Base-by-base conservation (phyloP, 1,140 invertebrate species). In the Heliconius hewitsoni region DNA sequence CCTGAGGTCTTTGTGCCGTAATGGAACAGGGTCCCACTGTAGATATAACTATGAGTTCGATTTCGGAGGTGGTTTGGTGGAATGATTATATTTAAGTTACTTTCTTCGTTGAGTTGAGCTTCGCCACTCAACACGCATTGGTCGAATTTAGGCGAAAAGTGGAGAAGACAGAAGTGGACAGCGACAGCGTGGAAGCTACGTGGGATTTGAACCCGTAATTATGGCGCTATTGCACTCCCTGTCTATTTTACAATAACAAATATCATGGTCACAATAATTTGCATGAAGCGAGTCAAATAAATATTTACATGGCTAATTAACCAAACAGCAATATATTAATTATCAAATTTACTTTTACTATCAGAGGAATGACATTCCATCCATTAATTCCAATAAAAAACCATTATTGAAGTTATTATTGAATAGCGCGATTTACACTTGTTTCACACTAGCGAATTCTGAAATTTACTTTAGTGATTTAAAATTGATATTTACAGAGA, bases 271-370 rank as follows among this genome's bases (percentile, higher is more conserved):
- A 66, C n/a, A 30, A 8, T 27, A 27, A 30, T 66, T 66, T 66
- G 60, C 60, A 66, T 66, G 27, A 30, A 66, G 23, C 9, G 6
- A 9, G 23, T n/a, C 23, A 66, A 66, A 30, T 30, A 73, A 73
- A 73, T 73, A 2, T 39, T 23, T 73, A 46, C 60, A 30, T n/a
- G 27, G 60, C 27, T 23, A 30, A 66, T 66, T 66, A 30, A 30
- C 60, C 13, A 30, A 27, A 30, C 9, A 2, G 9, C 23, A 66
- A 30, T 66, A 13, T 66, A 30, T 66, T 66, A 66, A 30, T 66
- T 66, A 66, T 66, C 60, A 66, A 66, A 30, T 66, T 13, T 30
- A 66, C 60, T 66, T 66, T 66, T 66, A 66, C 60, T 66, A 30
- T 66, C 60, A 66, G 3, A 66, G 13, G 60, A 73, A 50, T 73